Percentiles rank a stretch among this genome's conserved stretches.
Conservation (phyloP, 2,888 invertebrate genomes). For the Drosophila meridiana region DNA sequence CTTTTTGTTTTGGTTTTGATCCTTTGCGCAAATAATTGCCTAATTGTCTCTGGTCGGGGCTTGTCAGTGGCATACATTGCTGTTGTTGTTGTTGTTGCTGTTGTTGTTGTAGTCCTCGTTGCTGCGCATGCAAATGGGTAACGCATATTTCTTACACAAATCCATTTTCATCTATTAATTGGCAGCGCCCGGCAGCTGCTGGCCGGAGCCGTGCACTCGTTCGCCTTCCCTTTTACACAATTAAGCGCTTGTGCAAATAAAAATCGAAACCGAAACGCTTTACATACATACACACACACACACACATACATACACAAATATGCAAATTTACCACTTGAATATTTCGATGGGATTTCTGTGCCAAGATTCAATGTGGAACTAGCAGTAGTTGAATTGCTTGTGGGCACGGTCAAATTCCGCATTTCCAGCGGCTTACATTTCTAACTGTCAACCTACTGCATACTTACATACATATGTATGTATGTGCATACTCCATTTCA, state of each 20-base stretch:
- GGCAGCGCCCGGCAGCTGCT: slow-evolving; percentile 67
- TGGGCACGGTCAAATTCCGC: neutral
- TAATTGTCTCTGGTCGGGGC: slow-evolving; percentile 77
- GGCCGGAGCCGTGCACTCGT: slow-evolving; percentile 20
- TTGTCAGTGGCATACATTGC: slow-evolving; percentile 59
- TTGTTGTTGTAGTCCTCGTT: slow-evolving; percentile 4
- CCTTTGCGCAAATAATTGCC: slow-evolving; percentile 82
- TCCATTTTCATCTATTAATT: slow-evolving; percentile 79
- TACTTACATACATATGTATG: too few relatives aligned
- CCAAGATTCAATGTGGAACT: slow-evolving; percentile 1
- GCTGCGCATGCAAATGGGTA: slow-evolving; percentile 71
- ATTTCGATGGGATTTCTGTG: slow-evolving; percentile 5
- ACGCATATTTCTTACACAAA: slow-evolving; percentile 77
- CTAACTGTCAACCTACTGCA: neutral
- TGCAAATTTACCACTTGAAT: slow-evolving; percentile 31
- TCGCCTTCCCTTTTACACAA: slow-evolving; percentile 57
- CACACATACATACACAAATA: slow-evolving; percentile 15
- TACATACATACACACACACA: neutral
- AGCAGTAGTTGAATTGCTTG: slow-evolving; percentile 12
- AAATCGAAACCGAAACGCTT: slow-evolving; percentile 47
- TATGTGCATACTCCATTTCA: too few relatives aligned
- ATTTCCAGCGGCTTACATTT: neutral
- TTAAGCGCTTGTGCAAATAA: slow-evolving; percentile 79
- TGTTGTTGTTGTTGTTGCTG: slow-evolving; percentile 13
- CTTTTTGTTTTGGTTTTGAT: slow-evolving; percentile 80